These are phyloP conservation scores for Buteo buteo DNA, from an alignment of 2,113 vertebrate genomes.

Conservation along the genomic window DNA sequence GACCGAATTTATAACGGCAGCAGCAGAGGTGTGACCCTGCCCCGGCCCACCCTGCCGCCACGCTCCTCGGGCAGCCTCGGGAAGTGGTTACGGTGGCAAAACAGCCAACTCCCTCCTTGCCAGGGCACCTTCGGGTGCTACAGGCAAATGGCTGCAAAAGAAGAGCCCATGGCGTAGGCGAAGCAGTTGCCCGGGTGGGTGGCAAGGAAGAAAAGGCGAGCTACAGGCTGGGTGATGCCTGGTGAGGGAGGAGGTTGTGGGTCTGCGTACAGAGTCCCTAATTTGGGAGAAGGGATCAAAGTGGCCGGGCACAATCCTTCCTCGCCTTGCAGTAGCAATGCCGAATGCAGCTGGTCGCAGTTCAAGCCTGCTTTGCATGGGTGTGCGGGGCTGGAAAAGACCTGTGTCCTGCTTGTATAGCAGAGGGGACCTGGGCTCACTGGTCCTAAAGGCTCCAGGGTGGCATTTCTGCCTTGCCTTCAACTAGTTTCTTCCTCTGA, in stretches of 20 bases:
- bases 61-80: background rate
- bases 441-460: background rate
- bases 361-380: accelerated
- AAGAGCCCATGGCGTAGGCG: background rate
- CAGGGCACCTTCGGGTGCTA: accelerated
- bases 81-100: background rate
- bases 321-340: background rate
- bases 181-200: accelerated
- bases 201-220: background rate
- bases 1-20: background rate
- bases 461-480: background rate
- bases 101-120: background rate
- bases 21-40: background rate
- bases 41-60: background rate
- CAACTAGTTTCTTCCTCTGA: background rate
- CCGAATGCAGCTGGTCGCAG: accelerated
- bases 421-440: background rate
- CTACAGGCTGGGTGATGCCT: background rate
- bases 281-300: background rate
- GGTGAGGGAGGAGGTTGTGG: background rate
- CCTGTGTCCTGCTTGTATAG: background rate
- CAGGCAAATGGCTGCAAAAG: background rate
- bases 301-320: background rate
- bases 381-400: accelerated
- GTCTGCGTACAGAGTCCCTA: background rate